These are phyloP conservation scores for Hippolais icterina DNA, from an alignment of 2,113 vertebrate species.

Conservation along the genomic window DNA sequence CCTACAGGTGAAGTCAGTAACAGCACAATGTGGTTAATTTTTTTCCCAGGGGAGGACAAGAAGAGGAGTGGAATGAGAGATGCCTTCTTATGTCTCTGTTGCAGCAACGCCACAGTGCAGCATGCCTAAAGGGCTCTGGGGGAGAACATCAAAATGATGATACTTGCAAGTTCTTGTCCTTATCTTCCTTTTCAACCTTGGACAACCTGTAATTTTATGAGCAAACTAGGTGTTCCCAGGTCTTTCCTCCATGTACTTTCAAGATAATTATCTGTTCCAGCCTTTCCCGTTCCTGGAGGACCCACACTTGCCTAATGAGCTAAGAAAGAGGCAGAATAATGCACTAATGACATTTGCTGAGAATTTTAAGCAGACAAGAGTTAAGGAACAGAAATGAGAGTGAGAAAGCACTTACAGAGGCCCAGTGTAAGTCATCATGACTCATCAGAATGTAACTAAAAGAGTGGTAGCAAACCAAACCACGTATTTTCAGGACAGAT, in stretches of 20 bases:
- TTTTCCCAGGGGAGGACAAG: neutral
- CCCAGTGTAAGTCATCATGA: constrained; percentile 7
- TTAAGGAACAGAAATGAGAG: neutral
- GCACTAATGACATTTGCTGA: neutral
- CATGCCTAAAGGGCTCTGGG: neutral
- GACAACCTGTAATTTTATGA: neutral
- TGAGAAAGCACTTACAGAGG: neutral
- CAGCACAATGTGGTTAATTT: neutral
- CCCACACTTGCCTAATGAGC: neutral
- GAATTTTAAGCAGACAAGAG: neutral
- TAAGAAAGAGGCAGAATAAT: neutral
- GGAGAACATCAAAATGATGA: neutral
- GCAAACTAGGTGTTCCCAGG: neutral
- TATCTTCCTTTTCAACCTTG: neutral
- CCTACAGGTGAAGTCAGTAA: neutral
- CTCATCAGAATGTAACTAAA: neutral
- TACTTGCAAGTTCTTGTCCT: neutral
- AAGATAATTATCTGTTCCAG: neutral
- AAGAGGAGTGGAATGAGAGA: neutral
- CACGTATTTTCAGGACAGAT: neutral
- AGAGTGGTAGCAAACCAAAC: neutral
- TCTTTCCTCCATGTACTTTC: neutral
- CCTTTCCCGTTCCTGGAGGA: neutral
- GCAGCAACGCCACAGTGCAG: neutral
- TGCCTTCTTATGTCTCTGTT: neutral